These are phyloP conservation scores for Esox niger DNA, from an alignment of 2,113 vertebrate genomes.

Conservation along the genomic window DNA sequence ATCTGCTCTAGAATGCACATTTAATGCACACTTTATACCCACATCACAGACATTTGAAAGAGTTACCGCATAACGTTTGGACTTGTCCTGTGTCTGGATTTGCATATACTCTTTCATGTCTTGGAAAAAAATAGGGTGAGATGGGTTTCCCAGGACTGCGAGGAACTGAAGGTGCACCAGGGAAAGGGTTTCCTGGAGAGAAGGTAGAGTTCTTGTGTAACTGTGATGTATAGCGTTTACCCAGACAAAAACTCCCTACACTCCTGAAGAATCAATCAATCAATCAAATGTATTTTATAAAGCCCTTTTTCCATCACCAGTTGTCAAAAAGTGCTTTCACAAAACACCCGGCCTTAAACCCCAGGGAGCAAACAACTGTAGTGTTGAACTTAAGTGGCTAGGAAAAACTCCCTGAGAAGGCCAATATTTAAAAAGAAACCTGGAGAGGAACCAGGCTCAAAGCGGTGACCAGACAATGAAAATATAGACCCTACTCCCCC, in stretches of 20 bases:
- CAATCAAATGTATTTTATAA: no score
- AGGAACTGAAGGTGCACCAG: conserved; percentile 61
- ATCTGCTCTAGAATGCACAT: background rate
- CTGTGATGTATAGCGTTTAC: background rate
- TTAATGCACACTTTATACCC: background rate
- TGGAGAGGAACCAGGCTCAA: no score
- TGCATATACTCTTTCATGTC: background rate
- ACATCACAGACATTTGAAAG: background rate
- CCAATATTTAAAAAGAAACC: no score
- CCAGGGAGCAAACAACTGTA: no score
- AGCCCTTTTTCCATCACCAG: no score
- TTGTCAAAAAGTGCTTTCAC: no score
- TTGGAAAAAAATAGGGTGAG: conserved; percentile 61
- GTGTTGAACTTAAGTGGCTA: no score
- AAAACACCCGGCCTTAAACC: no score
- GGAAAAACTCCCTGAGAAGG: no score
- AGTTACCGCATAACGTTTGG: background rate
- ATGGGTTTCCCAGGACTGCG: conserved; percentile 56
- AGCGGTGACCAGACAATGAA: no score
- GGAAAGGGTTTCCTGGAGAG: conserved; percentile 69
- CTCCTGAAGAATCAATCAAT: no score
- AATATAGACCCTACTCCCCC: no score
- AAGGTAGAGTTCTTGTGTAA: conserved; percentile 52
- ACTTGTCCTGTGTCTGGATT: background rate
- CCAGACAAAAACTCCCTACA: background rate